Conservation (phyloP, 2,797 vertebrate species). For the Pachyuromys duprasi region DNA sequence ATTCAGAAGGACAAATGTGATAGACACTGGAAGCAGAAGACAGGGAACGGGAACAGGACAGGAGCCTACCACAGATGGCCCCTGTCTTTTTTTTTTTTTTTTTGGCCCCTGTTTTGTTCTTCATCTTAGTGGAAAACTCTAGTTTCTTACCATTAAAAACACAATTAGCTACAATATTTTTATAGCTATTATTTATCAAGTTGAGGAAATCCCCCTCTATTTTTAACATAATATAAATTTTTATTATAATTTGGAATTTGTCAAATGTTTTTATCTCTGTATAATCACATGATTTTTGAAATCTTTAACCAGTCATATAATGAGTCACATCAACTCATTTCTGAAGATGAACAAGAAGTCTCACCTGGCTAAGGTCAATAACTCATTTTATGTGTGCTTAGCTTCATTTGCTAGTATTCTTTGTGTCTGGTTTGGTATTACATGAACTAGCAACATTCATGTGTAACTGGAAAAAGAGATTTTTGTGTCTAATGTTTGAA, state of each 20-base stretch:
- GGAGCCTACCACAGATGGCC: neutral
- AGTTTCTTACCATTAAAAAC: neutral
- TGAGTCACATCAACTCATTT: slow-evolving; percentile 17
- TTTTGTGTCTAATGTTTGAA: slow-evolving; percentile 35
- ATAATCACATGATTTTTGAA: neutral
- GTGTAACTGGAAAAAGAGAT: slow-evolving; percentile 15
- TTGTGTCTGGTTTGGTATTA: slow-evolving; percentile 22
- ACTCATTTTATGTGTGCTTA: neutral
- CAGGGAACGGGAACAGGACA: too few species aligned
- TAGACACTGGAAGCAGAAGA: too few species aligned
- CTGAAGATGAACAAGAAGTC: neutral
- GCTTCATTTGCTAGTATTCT: neutral
- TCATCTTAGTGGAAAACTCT: neutral
- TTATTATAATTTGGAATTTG: neutral
- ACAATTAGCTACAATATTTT: neutral
- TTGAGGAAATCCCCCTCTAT: neutral
- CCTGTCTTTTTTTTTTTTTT: too few species aligned
- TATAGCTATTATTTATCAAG: neutral
- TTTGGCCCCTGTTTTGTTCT: neutral
- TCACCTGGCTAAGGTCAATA: neutral
- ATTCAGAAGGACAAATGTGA: too few species aligned
- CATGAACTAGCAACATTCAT: neutral
- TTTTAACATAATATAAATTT: neutral
- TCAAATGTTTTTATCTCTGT: neutral
- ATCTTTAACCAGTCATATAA: neutral